Conservation (phyloP, 1,140 invertebrate genomes). For the Nephila pilipes region DNA sequence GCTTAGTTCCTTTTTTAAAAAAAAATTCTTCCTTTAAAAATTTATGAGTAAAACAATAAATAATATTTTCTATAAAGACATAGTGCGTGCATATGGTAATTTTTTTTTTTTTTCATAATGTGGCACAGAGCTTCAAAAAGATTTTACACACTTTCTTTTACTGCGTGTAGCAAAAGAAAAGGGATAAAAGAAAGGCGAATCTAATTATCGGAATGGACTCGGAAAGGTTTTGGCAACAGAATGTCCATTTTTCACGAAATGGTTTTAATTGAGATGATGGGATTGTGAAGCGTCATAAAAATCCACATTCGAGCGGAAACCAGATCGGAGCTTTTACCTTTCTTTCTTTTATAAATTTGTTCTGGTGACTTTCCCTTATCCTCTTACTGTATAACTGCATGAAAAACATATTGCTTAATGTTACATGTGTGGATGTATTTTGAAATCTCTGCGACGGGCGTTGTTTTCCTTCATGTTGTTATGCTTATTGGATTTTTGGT, state of each 20-base stretch:
- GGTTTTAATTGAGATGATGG: constrained; percentile 46
- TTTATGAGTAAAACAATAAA: not conserved
- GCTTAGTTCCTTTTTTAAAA: not conserved
- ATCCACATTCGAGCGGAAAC: not conserved
- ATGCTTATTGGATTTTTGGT: not conserved
- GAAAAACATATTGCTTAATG: not conserved
- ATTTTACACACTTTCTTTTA: not conserved
- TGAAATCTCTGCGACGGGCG: not conserved
- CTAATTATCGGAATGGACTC: constrained; percentile 54
- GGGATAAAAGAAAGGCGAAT: not conserved
- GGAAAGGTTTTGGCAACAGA: not conserved
- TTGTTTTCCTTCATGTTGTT: not conserved
- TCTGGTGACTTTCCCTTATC: not conserved
- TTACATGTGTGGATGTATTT: not conserved
- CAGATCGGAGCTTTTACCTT: not conserved
- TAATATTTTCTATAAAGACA: not conserved
- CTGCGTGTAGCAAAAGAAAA: constrained; percentile 32
- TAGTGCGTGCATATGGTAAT: not conserved
- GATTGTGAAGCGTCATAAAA: constrained; percentile 38
- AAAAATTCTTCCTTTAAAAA: not conserved
- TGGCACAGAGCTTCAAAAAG: not conserved
- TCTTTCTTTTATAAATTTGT: not conserved
- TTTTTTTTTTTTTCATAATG: not conserved
- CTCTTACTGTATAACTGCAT: not conserved
- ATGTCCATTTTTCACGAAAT: constrained; percentile 49